Conservation (phyloP, 2,113 vertebrate genomes). For the Gobiocypris rarus region DNA sequence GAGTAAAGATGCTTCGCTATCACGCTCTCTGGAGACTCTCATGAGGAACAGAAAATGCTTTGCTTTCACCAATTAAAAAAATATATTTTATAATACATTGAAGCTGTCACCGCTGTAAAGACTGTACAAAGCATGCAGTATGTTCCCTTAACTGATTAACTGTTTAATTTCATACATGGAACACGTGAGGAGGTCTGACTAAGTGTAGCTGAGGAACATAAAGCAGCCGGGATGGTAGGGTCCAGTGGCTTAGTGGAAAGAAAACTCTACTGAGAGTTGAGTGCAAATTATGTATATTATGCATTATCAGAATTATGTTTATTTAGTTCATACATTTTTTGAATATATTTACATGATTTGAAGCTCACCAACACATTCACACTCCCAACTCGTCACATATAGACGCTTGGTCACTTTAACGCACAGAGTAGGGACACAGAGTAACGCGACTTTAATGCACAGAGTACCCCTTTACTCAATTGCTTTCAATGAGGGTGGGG, state of each 20-base stretch:
- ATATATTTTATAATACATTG: background rate
- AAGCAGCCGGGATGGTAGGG: too few species aligned
- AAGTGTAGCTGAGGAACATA: background rate
- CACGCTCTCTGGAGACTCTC: constrained; percentile 22
- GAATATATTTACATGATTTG: too few species aligned
- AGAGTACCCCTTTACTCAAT: too few species aligned
- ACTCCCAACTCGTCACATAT: too few species aligned
- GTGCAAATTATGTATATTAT: background rate
- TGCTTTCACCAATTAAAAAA: constrained; percentile 21
- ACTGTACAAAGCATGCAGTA: background rate
- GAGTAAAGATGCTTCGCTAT: constrained; percentile 34
- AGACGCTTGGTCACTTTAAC: too few species aligned
- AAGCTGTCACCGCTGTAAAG: background rate
- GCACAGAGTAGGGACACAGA: too few species aligned
- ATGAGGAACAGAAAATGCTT: constrained; percentile 17
- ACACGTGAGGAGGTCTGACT: background rate
- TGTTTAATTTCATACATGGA: background rate
- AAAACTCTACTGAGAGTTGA: background rate
- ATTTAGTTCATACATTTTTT: too few species aligned
- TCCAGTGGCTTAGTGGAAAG: background rate
- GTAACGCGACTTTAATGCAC: too few species aligned
- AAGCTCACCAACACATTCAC: too few species aligned
- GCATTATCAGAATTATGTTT: too few species aligned
- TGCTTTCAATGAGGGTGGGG: too few species aligned
- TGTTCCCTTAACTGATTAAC: constrained; percentile 9